Evolutionary conservation across 2,888 invertebrate species (phyloP).

Genomic region (Sarcophaga caerulescens): DNA sequence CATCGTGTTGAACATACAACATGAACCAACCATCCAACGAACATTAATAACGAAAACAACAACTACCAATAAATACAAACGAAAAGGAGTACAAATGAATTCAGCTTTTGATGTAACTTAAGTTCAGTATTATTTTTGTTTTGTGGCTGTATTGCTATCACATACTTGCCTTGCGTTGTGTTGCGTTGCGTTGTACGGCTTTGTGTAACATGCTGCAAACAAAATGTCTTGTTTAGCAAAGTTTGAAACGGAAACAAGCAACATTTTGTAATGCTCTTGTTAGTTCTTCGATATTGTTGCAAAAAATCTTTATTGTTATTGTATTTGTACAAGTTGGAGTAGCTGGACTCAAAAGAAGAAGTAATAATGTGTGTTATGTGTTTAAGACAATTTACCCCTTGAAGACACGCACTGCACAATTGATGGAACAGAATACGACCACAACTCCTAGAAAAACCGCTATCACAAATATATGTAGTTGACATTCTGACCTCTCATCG

Average conservation of each 20-base stretch:
- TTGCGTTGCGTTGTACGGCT: constrained; percentile 31
- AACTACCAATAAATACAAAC: constrained; percentile 7
- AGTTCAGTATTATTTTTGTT: not conserved
- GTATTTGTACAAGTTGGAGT: constrained; percentile 5
- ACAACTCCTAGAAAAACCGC: no score
- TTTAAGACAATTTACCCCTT: not conserved
- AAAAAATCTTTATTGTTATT: constrained; percentile 18
- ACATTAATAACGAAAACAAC: not conserved
- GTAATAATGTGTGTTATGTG: not conserved
- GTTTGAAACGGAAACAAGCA: constrained; percentile 79
- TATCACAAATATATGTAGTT: no score
- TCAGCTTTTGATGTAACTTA: constrained; percentile 32
- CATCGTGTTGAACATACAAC: constrained; percentile 62
- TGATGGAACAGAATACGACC: no score
- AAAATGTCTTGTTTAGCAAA: constrained; percentile 78
- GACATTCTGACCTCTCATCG: no score
- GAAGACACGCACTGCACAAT: not conserved
- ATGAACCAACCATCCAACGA: not conserved
- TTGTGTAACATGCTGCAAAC: constrained; percentile 65
- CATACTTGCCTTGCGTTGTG: not conserved
- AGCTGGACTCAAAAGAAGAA: constrained; percentile 39
- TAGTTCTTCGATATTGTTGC: constrained; percentile 60
- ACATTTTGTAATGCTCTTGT: constrained; percentile 71
- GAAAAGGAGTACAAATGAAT: constrained; percentile 28
- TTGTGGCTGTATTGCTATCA: not conserved